phyloP scores from a whole-genome alignment of 2,113 vertebrate species.

The Stigmatopora nigra region DNA sequence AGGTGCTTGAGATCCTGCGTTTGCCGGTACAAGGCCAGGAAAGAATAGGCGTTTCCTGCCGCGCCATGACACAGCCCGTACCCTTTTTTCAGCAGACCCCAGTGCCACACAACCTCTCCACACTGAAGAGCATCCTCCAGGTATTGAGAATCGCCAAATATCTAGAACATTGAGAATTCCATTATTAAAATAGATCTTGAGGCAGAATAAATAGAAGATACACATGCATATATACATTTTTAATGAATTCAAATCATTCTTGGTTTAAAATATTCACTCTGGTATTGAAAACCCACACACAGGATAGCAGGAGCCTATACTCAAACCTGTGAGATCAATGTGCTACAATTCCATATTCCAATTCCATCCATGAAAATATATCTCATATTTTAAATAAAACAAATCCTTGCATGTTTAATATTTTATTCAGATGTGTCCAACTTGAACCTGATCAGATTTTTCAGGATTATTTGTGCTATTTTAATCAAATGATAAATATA shows the following conservation, averaged over 20 bases:
- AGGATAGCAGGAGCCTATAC: too few relatives aligned
- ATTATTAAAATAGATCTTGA: neutral
- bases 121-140: conserved; percentile 78
- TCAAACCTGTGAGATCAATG: too few relatives aligned
- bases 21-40: conserved; percentile 81
- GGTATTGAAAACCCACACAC: too few relatives aligned
- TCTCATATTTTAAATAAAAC: neutral
- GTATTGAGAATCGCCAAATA: conserved; percentile 79
- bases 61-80: conserved; percentile 91
- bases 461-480: neutral
- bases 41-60: conserved; percentile 88
- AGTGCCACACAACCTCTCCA: conserved; percentile 85
- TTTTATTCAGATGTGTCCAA: neutral
- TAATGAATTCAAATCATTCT: neutral
- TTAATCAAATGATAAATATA: too few relatives aligned
- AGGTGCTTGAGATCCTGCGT: conserved; percentile 83
- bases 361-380: neutral
- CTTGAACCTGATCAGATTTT: neutral
- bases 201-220: neutral
- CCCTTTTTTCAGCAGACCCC: conserved; percentile 87
- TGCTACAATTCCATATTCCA: too few relatives aligned
- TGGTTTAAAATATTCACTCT: neutral
- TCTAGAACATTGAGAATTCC: conserved; percentile 51
- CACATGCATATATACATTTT: neutral
- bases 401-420: neutral